These are phyloP conservation scores for Tyrophagus putrescentiae DNA, from an alignment of 1,140 invertebrate genomes.

Conservation along the genomic window DNA sequence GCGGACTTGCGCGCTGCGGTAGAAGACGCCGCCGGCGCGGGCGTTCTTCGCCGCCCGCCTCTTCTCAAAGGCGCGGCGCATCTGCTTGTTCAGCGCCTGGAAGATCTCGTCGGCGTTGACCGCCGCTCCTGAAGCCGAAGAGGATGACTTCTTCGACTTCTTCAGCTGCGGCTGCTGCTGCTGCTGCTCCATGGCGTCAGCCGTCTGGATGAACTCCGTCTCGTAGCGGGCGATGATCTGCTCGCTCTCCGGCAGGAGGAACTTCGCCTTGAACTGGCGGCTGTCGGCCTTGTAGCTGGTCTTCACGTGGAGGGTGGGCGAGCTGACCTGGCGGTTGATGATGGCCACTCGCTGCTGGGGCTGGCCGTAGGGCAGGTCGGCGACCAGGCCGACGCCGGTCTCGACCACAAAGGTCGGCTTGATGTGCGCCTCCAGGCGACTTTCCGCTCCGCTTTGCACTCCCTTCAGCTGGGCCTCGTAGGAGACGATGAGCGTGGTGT, in stretches of 20 bases:
- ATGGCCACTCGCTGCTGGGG: neutral
- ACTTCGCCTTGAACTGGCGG: neutral
- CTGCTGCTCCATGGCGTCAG: too few relatives aligned
- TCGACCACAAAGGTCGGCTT: slow-evolving; percentile 20
- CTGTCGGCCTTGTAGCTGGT: neutral
- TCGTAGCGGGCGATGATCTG: slow-evolving; percentile 14
- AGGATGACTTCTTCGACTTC: neutral
- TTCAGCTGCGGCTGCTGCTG: neutral
- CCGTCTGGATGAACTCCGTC: slow-evolving; percentile 16
- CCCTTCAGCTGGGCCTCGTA: slow-evolving; percentile 5
- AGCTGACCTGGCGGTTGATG: neutral
- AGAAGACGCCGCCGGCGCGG: too few relatives aligned
- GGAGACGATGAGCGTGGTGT: slow-evolving; percentile 9
- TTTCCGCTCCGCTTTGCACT: neutral
- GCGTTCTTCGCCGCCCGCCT: too few relatives aligned
- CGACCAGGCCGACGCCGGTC: slow-evolving; percentile 6
- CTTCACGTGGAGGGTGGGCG: slow-evolving; percentile 12
- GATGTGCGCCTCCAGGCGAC: neutral
- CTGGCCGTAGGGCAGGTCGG: neutral
- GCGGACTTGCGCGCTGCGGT: neutral
- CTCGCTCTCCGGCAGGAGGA: slow-evolving; percentile 16
- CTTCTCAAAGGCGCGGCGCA: too few relatives aligned
- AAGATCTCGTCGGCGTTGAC: neutral
- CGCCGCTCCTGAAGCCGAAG: neutral
- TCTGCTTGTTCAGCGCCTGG: neutral